Conservation (phyloP, 2,888 invertebrate species). For the Candidula unifasciata region DNA sequence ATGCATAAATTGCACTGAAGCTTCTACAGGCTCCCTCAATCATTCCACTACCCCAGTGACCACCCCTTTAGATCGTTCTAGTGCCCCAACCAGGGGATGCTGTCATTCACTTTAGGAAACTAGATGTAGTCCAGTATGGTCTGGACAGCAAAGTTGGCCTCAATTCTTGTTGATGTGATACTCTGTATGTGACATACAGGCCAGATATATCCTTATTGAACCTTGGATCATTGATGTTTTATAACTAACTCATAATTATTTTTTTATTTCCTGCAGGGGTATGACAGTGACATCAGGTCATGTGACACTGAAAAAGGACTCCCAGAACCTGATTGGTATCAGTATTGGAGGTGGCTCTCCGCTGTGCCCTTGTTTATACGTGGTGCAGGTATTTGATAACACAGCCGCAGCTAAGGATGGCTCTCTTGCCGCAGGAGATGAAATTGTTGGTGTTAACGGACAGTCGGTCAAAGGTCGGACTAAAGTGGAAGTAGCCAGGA, state of each 20-base stretch:
- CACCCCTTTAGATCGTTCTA: too few species aligned
- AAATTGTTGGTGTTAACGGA: conserved; percentile 94
- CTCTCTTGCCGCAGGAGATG: conserved; percentile 95
- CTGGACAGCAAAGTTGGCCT: too few species aligned
- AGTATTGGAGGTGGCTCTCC: conserved; percentile 93
- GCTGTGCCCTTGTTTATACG: conserved; percentile 96
- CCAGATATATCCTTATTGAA: too few species aligned
- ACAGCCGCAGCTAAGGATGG: conserved; percentile 96
- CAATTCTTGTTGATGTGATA: too few species aligned
- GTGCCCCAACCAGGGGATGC: too few species aligned
- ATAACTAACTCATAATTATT: neutral
- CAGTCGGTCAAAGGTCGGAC: conserved; percentile 96
- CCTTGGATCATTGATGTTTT: too few species aligned
- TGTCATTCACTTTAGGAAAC: too few species aligned
- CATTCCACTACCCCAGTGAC: too few species aligned
- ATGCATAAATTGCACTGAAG: too few species aligned
- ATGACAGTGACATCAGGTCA: conserved; percentile 98
- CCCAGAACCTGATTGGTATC: conserved; percentile 94
- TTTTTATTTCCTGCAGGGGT: conserved; percentile 84
- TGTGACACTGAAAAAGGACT: conserved; percentile 92
- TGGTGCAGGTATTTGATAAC: conserved; percentile 98
- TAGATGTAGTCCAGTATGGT: too few species aligned
- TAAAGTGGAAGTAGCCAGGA: conserved; percentile 98
- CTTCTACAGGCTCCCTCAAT: too few species aligned
- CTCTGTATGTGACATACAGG: too few species aligned